A percentile compares a stretch with the other conserved stretches of the same genome.
These are phyloP conservation scores for Heterochromis multidens DNA, from an alignment of 2,113 vertebrate species.

Conservation along the genomic window DNA sequence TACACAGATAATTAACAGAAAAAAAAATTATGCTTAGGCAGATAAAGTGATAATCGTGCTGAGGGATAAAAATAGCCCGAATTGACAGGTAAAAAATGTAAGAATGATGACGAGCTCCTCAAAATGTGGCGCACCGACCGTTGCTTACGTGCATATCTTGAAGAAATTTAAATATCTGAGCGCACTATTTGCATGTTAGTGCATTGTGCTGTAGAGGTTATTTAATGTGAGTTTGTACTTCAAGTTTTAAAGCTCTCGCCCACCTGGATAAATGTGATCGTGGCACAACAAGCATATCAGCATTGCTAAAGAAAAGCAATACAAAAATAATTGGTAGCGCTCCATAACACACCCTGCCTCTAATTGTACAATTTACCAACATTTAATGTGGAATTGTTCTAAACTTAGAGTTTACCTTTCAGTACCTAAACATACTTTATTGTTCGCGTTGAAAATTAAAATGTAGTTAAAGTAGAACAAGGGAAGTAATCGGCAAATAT, in stretches of 20 bases:
- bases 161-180: not conserved
- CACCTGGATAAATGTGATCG: not conserved
- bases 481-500: not conserved
- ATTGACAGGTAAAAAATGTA: not conserved
- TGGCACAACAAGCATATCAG: not conserved
- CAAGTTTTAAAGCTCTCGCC: not conserved
- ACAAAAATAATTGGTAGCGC: not conserved
- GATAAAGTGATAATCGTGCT: not conserved
- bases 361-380: not conserved
- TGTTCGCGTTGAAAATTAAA: not conserved
- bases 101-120: not conserved
- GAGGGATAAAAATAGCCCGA: not conserved
- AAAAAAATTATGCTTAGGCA: not conserved
- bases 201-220: not conserved
- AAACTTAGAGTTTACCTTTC: not conserved
- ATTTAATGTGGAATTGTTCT: not conserved
- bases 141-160: not conserved
- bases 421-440: too few relatives aligned
- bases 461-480: not conserved
- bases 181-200: not conserved
- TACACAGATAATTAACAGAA: not conserved
- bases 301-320: not conserved
- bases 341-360: not conserved
- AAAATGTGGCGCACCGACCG: not conserved
- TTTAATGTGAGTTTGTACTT: not conserved